Percentiles rank a stretch among this genome's conserved stretches.
phyloP scores from a whole-genome alignment of 1,140 invertebrate species.

The Vanessa tameamea region DNA sequence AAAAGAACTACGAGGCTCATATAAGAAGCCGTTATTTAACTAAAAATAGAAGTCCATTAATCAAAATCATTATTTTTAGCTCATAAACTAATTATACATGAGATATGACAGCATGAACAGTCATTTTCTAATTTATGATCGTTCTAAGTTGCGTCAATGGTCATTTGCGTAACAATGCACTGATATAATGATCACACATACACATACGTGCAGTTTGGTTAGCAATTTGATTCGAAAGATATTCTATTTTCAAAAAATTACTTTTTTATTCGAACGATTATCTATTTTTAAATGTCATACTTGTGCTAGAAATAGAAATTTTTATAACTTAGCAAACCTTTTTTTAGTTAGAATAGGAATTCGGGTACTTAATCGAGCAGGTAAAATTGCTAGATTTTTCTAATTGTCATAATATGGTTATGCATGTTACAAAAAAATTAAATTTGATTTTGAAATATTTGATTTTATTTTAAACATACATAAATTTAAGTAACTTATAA shows the following conservation, averaged over 20 bases:
- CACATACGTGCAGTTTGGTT: neutral
- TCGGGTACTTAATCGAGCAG: too few relatives aligned
- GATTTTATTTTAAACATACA: too few relatives aligned
- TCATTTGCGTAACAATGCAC: constrained; percentile 3
- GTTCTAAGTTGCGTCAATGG: neutral
- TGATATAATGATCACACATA: constrained; percentile 1
- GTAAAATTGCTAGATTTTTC: too few relatives aligned
- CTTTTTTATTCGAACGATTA: neutral
- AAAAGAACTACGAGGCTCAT: neutral
- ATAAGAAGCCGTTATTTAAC: neutral
- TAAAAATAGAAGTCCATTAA: constrained; percentile 2
- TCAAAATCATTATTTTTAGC: constrained; percentile 6
- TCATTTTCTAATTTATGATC: constrained; percentile 2
- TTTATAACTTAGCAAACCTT: too few relatives aligned
- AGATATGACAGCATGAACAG: neutral
- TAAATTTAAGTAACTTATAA: too few relatives aligned
- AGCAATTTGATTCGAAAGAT: neutral
- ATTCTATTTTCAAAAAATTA: too few relatives aligned
- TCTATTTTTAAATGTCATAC: neutral
- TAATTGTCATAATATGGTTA: too few relatives aligned
- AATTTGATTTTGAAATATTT: too few relatives aligned
- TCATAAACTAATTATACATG: neutral
- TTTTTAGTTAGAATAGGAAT: too few relatives aligned
- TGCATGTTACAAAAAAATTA: too few relatives aligned
- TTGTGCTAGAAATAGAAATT: neutral